phyloP scores from a whole-genome alignment of 2,113 vertebrate genomes.

The Pterocles orientalis region DNA sequence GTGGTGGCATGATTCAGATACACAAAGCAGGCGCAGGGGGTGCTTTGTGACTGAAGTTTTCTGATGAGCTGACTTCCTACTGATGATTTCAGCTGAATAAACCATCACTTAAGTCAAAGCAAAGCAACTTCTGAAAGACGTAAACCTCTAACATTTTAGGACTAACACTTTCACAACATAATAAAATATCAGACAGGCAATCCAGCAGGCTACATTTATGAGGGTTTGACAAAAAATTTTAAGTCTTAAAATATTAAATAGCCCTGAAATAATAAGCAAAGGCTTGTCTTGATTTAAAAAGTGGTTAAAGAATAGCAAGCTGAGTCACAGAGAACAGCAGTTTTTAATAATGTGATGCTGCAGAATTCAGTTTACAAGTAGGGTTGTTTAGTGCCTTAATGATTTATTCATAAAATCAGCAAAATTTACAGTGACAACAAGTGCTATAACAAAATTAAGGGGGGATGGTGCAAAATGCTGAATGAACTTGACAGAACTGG shows the following conservation, averaged over 20 bases:
- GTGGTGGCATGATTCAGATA: not conserved
- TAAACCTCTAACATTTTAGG: not conserved
- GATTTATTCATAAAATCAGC: slow-evolving; percentile 11
- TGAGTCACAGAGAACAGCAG: not conserved
- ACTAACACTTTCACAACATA: not conserved
- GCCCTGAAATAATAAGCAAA: not conserved
- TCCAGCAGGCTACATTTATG: not conserved
- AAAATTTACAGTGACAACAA: not conserved
- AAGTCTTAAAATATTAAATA: not conserved
- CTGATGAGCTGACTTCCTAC: not conserved
- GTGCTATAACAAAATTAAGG: not conserved
- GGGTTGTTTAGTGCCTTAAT: not conserved
- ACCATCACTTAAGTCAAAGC: not conserved
- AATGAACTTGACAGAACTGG: not conserved
- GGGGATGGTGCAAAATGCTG: not conserved
- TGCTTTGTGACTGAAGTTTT: not conserved
- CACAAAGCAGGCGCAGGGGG: not conserved
- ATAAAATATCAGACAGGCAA: not conserved
- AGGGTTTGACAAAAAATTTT: not conserved
- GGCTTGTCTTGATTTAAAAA: not conserved
- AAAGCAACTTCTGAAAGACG: not conserved
- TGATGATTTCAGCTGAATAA: slow-evolving; percentile 6
- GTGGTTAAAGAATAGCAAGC: not conserved
- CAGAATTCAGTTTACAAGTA: not conserved
- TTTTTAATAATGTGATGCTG: not conserved